Conservation (phyloP, 2,888 invertebrate genomes). For the Erebia palarica region DNA sequence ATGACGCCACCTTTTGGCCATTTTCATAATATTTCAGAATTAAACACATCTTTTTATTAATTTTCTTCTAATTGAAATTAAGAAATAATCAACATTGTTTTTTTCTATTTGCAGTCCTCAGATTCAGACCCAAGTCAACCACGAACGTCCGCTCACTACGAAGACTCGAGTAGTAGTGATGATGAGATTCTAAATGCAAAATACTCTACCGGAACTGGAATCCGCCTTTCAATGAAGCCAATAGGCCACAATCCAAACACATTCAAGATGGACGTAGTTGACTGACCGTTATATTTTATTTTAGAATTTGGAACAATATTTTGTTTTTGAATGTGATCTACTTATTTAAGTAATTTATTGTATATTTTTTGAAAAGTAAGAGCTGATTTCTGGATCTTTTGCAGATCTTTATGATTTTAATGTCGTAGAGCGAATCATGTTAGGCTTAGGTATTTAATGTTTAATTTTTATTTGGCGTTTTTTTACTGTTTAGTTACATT, state of each 20-base stretch:
- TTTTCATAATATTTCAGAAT: background rate
- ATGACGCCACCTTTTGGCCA: background rate
- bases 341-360: conserved; percentile 6
- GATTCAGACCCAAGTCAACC: conserved; percentile 67
- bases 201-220: conserved; percentile 56
- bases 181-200: conserved; percentile 70
- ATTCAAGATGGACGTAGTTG: conserved; percentile 73
- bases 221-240: conserved; percentile 71
- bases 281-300: conserved; percentile 53
- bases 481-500: background rate
- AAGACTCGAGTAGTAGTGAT: conserved; percentile 73
- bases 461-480: conserved; percentile 1
- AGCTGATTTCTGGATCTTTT: background rate
- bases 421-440: background rate
- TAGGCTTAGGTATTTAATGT: background rate
- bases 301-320: conserved; percentile 7
- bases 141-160: conserved; percentile 61
- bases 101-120: conserved; percentile 57
- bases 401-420: background rate
- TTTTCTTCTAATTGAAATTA: background rate
- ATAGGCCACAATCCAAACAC: conserved; percentile 63
- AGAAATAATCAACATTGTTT: background rate
- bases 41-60: background rate
- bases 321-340: conserved; percentile 14
- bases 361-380: background rate